These are phyloP conservation scores for Trissolcus brochymenae DNA, from an alignment of 2,888 invertebrate genomes.

Conservation along the genomic window DNA sequence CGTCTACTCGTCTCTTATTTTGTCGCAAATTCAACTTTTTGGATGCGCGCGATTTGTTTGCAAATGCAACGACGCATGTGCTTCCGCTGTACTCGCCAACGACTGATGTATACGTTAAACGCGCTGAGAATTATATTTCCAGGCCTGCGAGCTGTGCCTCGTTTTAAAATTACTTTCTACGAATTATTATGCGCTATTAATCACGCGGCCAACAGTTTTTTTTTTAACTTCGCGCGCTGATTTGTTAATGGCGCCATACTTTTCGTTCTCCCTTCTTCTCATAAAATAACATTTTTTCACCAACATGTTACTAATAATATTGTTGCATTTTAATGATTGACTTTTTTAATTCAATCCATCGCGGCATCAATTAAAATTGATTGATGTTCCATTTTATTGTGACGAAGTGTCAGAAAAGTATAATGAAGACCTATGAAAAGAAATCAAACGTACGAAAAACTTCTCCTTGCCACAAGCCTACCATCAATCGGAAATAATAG, in stretches of 20 bases:
- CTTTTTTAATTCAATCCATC: too few relatives aligned
- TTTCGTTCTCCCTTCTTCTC: too few relatives aligned
- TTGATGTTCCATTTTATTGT: too few relatives aligned
- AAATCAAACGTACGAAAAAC: slow-evolving; percentile 7
- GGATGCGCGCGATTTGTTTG: slow-evolving; percentile 46
- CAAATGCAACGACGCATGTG: slow-evolving; percentile 51
- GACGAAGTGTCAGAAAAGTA: too few relatives aligned
- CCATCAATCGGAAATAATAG: background rate
- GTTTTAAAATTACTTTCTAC: slow-evolving; percentile 26
- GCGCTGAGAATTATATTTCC: slow-evolving; percentile 45
- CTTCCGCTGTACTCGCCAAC: slow-evolving; percentile 47
- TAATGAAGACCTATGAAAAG: background rate
- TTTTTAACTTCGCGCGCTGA: background rate
- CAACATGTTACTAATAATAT: too few relatives aligned
- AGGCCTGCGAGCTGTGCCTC: slow-evolving; percentile 9
- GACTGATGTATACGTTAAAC: slow-evolving; percentile 45
- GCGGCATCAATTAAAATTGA: too few relatives aligned
- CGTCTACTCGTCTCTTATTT: slow-evolving; percentile 49
- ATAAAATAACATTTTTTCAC: too few relatives aligned
- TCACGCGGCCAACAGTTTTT: background rate
- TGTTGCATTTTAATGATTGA: too few relatives aligned
- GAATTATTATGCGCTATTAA: slow-evolving; percentile 22
- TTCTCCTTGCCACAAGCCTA: slow-evolving; percentile 2
- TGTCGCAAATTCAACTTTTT: slow-evolving; percentile 46
- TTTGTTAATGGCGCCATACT: background rate